A percentile compares a stretch with the other conserved stretches of the same genome.
These are phyloP conservation scores for Morone chrysops DNA, from an alignment of 2,113 vertebrate species.

Conservation along the genomic window DNA sequence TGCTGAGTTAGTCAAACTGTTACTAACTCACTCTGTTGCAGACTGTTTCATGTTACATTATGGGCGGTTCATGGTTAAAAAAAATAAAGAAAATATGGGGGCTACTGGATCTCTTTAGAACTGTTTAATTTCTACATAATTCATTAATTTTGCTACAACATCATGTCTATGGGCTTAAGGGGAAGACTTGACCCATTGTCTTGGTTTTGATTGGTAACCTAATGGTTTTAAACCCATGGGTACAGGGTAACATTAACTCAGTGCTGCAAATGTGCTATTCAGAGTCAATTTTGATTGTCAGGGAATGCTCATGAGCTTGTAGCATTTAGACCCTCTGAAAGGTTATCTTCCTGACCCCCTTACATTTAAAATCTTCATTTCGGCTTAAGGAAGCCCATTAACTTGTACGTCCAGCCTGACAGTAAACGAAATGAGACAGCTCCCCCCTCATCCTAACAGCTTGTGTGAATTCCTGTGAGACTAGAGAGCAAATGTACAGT, in stretches of 20 bases:
- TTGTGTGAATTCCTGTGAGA: slow-evolving; percentile 58
- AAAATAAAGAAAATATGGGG: no score
- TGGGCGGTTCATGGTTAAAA: no score
- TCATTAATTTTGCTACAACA: no score
- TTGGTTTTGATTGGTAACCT: background rate
- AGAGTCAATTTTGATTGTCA: background rate
- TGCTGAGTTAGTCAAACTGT: no score
- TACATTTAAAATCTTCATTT: slow-evolving; percentile 55
- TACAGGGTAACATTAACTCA: background rate
- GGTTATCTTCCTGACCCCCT: slow-evolving; percentile 28
- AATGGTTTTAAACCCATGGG: background rate
- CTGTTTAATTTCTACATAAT: no score
- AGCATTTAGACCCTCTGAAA: slow-evolving; percentile 21
- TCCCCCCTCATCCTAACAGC: slow-evolving; percentile 24
- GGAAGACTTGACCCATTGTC: background rate
- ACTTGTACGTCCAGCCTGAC: slow-evolving; percentile 57
- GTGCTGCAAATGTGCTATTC: background rate
- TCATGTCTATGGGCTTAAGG: no score
- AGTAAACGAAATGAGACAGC: slow-evolving; percentile 64
- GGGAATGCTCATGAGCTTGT: slow-evolving; percentile 5
- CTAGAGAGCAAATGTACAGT: slow-evolving; percentile 38
- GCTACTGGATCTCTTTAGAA: no score
- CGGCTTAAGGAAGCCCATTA: slow-evolving; percentile 64
- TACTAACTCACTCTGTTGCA: no score
- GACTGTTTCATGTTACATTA: no score